Evolutionary conservation across 2,797 vertebrate genomes (phyloP), one percentile per base, ranked within the genome.

Genomic region (Melanitta fusca): DNA sequence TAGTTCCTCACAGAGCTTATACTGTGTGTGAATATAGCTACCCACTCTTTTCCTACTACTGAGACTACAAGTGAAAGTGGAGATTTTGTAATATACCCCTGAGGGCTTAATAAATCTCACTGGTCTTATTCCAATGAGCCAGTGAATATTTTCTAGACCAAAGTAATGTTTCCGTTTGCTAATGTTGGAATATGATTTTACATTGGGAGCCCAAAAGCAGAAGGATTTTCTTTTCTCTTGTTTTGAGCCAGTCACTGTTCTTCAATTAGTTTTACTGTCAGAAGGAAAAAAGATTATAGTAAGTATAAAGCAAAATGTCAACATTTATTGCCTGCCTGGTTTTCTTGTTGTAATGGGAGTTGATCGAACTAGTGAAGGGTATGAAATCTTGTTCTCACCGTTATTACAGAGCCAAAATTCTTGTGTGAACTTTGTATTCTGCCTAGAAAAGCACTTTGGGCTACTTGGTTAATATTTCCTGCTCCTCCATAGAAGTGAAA

Each of bases 231-330:
- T 58, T 80, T 78, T 85, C 57, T 77, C 13, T 80, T 91, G 13
- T 73, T 88, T 71, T 73, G 58, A 88, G 43, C 4, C 19, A 49
- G 81, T 86, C 62, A 57, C 2, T 10, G 1, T 13, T 77, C 22
- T 81, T 91, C 49, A 68, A n/a, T 38, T 56, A 86, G 39, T 77
- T 75, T 91, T 86, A 69, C 13, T 58, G 38, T 87, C 57, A 69
- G 54, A 11, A 6, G 3, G 17, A 57, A 85, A 89, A 85, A 80
- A 49, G 1, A 70, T 56, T 64, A 61, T 18, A 56, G 14, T 41
- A 39, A 82, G 19, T 47, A 51, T 61, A 95, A 90, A 90, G 74
- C 7, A 68, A 91, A 93, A 89, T 34, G 39, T 77, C 64, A 87
- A 64, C 71, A 87, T 93, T 93, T 89, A 87, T 64, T 92, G 57